Conservation (phyloP, 2,888 invertebrate species). For the Bhutanitis thaidina region DNA sequence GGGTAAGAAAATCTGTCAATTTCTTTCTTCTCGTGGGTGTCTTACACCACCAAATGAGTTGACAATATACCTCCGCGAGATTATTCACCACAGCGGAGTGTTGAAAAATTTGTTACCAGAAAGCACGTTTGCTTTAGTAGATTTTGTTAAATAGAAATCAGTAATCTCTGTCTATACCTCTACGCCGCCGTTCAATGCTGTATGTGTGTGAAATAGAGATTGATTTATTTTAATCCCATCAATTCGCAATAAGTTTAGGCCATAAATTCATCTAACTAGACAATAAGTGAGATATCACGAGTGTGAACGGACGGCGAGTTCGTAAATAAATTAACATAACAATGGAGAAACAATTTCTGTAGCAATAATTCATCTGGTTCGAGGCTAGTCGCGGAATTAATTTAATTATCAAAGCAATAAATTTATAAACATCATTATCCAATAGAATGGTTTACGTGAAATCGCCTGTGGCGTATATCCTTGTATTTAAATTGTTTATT, state of each 20-base stretch:
- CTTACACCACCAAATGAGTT: too few species aligned
- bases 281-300: constrained; percentile 18
- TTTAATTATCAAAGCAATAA: constrained; percentile 14
- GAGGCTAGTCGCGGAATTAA: constrained; percentile 14
- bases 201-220: too few species aligned
- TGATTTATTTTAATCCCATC: background rate
- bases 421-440: constrained; percentile 13
- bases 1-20: too few species aligned
- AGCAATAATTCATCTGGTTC: constrained; percentile 13
- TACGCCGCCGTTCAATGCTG: too few species aligned
- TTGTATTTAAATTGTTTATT: background rate
- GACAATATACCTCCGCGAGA: too few species aligned
- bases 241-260: background rate
- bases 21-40: too few species aligned
- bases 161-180: too few species aligned
- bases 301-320: constrained; percentile 6
- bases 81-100: too few species aligned
- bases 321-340: constrained; percentile 17
- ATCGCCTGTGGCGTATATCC: constrained; percentile 6
- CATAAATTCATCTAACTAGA: constrained; percentile 13
- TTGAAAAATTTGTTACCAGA: too few species aligned
- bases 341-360: constrained; percentile 17
- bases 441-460: constrained; percentile 14
- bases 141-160: too few species aligned
- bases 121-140: too few species aligned